Percentiles rank a stretch among this genome's conserved stretches.
phyloP scores from a whole-genome alignment of 2,888 invertebrate species.

The Acheta domesticus region DNA sequence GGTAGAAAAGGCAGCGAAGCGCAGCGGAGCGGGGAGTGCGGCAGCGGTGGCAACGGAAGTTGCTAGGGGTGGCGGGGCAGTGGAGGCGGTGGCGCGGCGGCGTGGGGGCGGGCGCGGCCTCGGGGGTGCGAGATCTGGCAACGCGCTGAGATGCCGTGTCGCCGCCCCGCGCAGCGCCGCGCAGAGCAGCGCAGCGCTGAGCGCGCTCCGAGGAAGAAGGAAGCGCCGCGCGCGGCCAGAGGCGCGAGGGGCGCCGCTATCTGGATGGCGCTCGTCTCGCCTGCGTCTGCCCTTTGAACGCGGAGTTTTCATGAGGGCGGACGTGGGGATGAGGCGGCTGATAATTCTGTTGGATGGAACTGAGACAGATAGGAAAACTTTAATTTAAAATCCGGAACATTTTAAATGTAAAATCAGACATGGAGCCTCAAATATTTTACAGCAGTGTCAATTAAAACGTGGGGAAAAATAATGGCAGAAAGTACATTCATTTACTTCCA shows the following conservation, averaged over 20 bases:
- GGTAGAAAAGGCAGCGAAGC: not conserved
- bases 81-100: not conserved
- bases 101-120: not conserved
- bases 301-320: not conserved
- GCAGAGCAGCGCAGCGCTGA: not conserved
- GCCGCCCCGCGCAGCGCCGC: not conserved
- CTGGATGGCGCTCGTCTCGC: not conserved
- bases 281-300: not conserved
- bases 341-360: no score
- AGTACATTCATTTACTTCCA: no score
- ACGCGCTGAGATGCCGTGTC: not conserved
- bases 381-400: no score
- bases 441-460: no score
- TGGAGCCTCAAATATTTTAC: no score
- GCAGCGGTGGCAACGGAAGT: not conserved
- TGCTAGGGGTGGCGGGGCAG: not conserved
- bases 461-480: no score
- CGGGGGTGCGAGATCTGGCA: slow-evolving; percentile 3
- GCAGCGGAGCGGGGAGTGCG: not conserved
- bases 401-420: no score
- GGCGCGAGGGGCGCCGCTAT: not conserved
- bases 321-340: not conserved
- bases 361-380: no score
- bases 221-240: not conserved
- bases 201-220: not conserved